A percentile compares a stretch with the other conserved stretches of the same genome.
These are phyloP conservation scores for Temnothorax curvispinosus DNA, from an alignment of 1,140 invertebrate species.

Conservation along the genomic window DNA sequence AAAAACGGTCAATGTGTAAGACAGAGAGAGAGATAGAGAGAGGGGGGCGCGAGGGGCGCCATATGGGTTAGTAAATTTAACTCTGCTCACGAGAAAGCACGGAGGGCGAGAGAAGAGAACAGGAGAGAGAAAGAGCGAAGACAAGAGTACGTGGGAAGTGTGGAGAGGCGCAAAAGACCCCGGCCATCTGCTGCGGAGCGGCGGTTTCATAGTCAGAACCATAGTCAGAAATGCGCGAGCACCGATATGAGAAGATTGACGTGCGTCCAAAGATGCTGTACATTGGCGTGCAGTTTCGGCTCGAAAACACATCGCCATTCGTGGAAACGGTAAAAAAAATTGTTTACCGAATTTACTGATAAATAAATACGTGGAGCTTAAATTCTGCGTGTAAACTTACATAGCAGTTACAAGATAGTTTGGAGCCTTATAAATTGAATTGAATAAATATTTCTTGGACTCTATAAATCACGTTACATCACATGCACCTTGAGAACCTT, in stretches of 20 bases:
- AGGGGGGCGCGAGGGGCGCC: conserved; percentile 63
- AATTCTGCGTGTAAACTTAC: background rate
- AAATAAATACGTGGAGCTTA: background rate
- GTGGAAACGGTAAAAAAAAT: background rate
- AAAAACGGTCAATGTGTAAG: background rate
- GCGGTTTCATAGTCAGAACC: conserved; percentile 70
- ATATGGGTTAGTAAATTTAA: conserved; percentile 81
- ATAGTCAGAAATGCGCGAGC: conserved; percentile 65
- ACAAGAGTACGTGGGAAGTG: conserved; percentile 70
- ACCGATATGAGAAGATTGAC: conserved; percentile 64
- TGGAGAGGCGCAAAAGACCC: conserved; percentile 75
- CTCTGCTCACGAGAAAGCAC: conserved; percentile 65
- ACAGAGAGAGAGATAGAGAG: background rate
- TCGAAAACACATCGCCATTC: background rate
- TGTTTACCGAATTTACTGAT: background rate
- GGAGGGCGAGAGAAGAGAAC: conserved; percentile 45
- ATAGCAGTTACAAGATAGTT: background rate
- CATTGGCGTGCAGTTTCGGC: conserved; percentile 55
- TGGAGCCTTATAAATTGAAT: background rate
- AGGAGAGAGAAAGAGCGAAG: background rate
- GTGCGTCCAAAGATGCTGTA: conserved; percentile 65
- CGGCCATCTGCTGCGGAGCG: conserved; percentile 75
- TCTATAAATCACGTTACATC: background rate
- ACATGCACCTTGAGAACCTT: background rate
- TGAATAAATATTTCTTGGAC: background rate